A percentile compares a stretch with the other conserved stretches of the same genome.
Conservation (phyloP, 2,888 invertebrate species). For the Drosophila kambysellisi region DNA sequence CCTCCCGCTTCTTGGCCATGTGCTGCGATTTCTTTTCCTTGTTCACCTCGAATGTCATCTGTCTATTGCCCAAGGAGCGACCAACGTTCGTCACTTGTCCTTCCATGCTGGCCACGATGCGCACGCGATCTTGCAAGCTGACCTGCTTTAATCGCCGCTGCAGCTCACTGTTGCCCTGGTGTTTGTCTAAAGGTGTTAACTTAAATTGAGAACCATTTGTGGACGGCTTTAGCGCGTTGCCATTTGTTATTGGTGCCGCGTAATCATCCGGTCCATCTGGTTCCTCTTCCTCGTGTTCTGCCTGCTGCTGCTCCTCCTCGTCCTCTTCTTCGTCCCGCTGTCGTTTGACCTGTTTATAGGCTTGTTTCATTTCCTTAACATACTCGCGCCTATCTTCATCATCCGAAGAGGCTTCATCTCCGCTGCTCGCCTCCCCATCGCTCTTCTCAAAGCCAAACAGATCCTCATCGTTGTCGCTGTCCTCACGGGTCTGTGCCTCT, state of each 20-base stretch:
- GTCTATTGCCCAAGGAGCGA: constrained; percentile 89
- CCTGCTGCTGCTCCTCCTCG: constrained; percentile 65
- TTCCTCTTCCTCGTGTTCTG: constrained; percentile 79
- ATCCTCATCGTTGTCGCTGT: constrained; percentile 85
- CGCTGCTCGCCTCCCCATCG: constrained; percentile 85
- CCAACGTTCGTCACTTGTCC: constrained; percentile 85
- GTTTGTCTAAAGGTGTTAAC: constrained; percentile 87
- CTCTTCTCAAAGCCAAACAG: constrained; percentile 82
- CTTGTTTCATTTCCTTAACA: constrained; percentile 92
- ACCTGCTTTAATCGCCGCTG: constrained; percentile 72
- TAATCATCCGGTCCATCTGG: constrained; percentile 42
- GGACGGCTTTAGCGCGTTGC: constrained; percentile 6
- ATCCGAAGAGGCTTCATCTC: constrained; percentile 86
- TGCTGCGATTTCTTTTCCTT: constrained; percentile 86
- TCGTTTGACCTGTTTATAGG: constrained; percentile 85
- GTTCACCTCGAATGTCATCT: constrained; percentile 91
- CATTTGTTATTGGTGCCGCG: constrained; percentile 39
- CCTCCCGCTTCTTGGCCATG: constrained; percentile 87
- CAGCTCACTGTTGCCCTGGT: constrained; percentile 78
- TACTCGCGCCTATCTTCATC: constrained; percentile 94
- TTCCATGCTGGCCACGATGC: constrained; percentile 86
- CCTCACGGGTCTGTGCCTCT: constrained; percentile 80
- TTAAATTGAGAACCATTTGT: constrained; percentile 84
- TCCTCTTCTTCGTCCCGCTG: constrained; percentile 81
- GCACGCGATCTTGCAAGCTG: constrained; percentile 90